Percentiles rank a stretch among this genome's conserved stretches.
Evolutionary conservation across 2,888 invertebrate genomes (phyloP).

Genomic region (Sphaerophoria rueppellii): DNA sequence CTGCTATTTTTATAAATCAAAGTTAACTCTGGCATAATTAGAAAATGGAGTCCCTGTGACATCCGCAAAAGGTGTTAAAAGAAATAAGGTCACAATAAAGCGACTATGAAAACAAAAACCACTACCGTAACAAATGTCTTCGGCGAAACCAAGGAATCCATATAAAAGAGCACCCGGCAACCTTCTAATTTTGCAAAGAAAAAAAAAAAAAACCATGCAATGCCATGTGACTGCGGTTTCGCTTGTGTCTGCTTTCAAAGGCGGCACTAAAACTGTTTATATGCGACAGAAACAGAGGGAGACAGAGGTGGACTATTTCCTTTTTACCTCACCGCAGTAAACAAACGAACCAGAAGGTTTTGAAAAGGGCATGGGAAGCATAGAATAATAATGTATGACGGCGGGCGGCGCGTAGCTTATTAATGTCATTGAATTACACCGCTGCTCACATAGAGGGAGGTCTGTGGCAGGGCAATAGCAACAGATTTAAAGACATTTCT

Average conservation of each 20-base stretch:
- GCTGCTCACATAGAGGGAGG: conserved; percentile 45
- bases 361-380: conserved; percentile 7
- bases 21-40: neutral
- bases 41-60: conserved; percentile 3
- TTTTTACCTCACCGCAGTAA: conserved; percentile 49
- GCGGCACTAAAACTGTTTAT: conserved; percentile 52
- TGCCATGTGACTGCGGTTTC: conserved; percentile 63
- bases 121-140: neutral
- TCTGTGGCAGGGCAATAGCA: conserved; percentile 32
- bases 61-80: conserved; percentile 40
- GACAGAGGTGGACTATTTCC: conserved; percentile 47
- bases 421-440: conserved; percentile 73
- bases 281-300: neutral
- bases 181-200: conserved; percentile 4
- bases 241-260: conserved; percentile 65
- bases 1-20: conserved; percentile 10
- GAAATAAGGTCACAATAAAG: conserved; percentile 62
- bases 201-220: conserved; percentile 58
- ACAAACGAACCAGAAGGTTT: neutral
- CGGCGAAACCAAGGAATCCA: conserved; percentile 62
- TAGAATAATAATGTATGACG: conserved; percentile 66
- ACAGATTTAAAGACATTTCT: conserved; percentile 31
- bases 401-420: conserved; percentile 37
- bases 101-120: neutral
- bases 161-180: conserved; percentile 57